Evolutionary conservation across 2,113 vertebrate genomes (phyloP).

Genomic region (Marcusenius ussheri): DNA sequence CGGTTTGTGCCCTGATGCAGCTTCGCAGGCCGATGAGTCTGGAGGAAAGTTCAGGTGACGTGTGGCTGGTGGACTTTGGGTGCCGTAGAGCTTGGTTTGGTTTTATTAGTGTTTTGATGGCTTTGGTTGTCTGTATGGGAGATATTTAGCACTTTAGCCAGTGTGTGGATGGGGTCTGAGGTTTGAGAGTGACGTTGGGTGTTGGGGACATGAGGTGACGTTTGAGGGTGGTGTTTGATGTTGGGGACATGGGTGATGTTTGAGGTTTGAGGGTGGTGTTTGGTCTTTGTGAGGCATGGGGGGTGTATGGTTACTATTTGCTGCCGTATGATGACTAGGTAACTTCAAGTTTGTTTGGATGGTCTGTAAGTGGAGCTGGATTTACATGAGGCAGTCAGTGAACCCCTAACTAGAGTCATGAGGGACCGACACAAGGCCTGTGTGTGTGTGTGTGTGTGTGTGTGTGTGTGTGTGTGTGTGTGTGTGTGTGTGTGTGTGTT

Average conservation of each 20-base stretch:
- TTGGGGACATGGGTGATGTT: not conserved
- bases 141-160: not conserved
- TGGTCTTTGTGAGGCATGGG: not conserved
- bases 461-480: constrained; percentile 8
- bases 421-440: not conserved
- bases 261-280: not conserved
- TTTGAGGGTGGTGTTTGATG: not conserved
- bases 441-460: constrained; percentile 12
- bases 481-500: constrained; percentile 5
- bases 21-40: not conserved
- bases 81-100: not conserved
- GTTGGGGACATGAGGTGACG: not conserved
- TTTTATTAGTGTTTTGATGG: not conserved
- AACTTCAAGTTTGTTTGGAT: not conserved
- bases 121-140: not conserved
- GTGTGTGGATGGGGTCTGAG: not conserved
- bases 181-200: not conserved
- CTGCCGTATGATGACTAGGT: not conserved
- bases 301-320: not conserved
- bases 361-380: not conserved
- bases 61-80: not conserved
- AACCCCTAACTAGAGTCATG: too few relatives aligned
- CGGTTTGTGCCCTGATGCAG: not conserved
- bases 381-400: not conserved
- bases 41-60: not conserved